phyloP scores from a whole-genome alignment of 2,797 vertebrate species.

The Crossoptilon crossoptilon region DNA sequence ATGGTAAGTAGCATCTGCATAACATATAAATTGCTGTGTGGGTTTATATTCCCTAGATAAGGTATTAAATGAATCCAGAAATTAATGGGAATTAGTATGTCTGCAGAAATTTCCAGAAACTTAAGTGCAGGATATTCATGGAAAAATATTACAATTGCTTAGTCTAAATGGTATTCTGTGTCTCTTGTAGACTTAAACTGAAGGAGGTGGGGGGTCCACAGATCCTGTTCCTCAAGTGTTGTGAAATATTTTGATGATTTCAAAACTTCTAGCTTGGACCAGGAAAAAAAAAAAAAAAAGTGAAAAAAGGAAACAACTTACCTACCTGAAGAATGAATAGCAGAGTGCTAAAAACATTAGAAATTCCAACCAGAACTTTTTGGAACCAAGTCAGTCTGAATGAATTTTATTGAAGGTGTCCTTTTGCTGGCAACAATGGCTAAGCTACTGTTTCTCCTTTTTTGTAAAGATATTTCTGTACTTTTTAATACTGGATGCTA shows the following conservation, averaged over 20 bases:
- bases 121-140: neutral
- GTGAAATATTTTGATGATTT: neutral
- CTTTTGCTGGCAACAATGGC: neutral
- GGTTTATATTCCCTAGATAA: neutral
- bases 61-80: neutral
- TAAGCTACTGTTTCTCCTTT: neutral
- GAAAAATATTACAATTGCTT: neutral
- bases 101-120: slow-evolving; percentile 2
- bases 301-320: neutral
- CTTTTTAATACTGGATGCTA: neutral
- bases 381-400: neutral
- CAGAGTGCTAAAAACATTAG: neutral
- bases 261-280: neutral
- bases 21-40: neutral
- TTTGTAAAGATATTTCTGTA: neutral
- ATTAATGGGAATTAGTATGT: neutral
- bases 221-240: neutral
- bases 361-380: neutral
- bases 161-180: neutral
- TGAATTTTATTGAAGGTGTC: neutral
- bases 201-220: neutral
- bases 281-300: too few relatives aligned
- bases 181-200: neutral
- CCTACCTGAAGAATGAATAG: neutral
- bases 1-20: neutral